Evolutionary conservation across 2,113 vertebrate species (phyloP).

Genomic region (Copsychus sechellarum): DNA sequence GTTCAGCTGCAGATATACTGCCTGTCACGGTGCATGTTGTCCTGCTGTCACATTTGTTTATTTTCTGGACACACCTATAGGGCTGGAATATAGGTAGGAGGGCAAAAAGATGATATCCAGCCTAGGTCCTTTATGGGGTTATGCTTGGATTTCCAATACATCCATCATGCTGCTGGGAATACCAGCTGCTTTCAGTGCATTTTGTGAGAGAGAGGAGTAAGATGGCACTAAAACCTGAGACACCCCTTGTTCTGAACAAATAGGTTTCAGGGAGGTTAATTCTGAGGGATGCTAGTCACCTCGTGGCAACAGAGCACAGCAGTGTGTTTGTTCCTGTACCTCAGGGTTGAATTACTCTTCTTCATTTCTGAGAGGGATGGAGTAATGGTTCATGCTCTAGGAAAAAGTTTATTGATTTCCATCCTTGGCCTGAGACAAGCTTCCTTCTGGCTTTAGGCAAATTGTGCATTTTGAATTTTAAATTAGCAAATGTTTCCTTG

Average conservation of each 20-base stretch:
- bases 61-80: neutral
- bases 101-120: neutral
- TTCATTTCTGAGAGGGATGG: neutral
- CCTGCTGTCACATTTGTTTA: neutral
- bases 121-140: neutral
- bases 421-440: neutral
- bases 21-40: neutral
- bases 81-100: neutral
- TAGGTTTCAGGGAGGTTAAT: neutral
- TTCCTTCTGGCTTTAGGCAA: neutral
- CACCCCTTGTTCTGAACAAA: neutral
- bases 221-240: neutral
- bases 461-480: neutral
- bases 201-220: neutral
- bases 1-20: neutral
- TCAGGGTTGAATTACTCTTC: neutral
- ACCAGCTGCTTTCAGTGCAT: neutral
- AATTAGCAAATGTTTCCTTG: neutral
- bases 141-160: neutral
- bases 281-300: neutral
- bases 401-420: neutral
- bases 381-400: neutral
- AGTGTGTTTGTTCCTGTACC: neutral
- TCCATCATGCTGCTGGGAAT: neutral
- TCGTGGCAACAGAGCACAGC: accelerated